A percentile compares a stretch with the other conserved stretches of the same genome.
phyloP scores from a whole-genome alignment of 2,888 invertebrate genomes.

The Drosophila austrosaltans region DNA sequence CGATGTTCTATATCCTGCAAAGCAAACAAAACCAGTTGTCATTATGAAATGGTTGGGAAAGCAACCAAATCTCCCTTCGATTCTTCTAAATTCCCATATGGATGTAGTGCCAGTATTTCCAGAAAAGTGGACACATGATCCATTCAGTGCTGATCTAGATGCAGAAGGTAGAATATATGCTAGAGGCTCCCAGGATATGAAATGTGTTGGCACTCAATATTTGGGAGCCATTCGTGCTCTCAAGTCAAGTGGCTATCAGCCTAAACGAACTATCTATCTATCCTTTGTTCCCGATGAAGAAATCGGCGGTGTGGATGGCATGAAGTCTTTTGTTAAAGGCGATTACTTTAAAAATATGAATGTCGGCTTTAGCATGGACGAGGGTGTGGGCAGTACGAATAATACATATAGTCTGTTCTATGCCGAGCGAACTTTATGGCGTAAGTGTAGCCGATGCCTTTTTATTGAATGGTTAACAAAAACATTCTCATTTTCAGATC shows the following conservation, averaged over 20 bases:
- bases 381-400: slow-evolving; percentile 89
- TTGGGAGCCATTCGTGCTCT: slow-evolving; percentile 89
- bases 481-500: slow-evolving; percentile 81
- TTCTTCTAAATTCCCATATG: slow-evolving; percentile 95
- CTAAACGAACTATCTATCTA: slow-evolving; percentile 88
- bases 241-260: slow-evolving; percentile 85
- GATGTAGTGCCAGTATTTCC: slow-evolving; percentile 97
- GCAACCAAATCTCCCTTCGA: slow-evolving; percentile 87
- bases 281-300: slow-evolving; percentile 88
- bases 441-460: slow-evolving; percentile 84
- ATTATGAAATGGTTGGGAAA: slow-evolving; percentile 91
- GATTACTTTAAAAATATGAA: slow-evolving; percentile 88
- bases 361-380: slow-evolving; percentile 90
- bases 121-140: slow-evolving; percentile 94
- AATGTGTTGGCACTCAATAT: slow-evolving; percentile 90
- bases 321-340: slow-evolving; percentile 87
- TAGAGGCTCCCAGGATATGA: slow-evolving; percentile 95
- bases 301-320: slow-evolving; percentile 88
- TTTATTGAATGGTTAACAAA: background rate
- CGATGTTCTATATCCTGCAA: slow-evolving; percentile 85
- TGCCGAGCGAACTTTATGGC: slow-evolving; percentile 89
- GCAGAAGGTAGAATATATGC: slow-evolving; percentile 93
- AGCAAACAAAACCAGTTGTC: slow-evolving; percentile 89
- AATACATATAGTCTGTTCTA: slow-evolving; percentile 87
- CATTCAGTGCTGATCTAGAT: slow-evolving; percentile 93